Conservation (phyloP, 2,888 invertebrate genomes). For the Drosophila demipolita region DNA sequence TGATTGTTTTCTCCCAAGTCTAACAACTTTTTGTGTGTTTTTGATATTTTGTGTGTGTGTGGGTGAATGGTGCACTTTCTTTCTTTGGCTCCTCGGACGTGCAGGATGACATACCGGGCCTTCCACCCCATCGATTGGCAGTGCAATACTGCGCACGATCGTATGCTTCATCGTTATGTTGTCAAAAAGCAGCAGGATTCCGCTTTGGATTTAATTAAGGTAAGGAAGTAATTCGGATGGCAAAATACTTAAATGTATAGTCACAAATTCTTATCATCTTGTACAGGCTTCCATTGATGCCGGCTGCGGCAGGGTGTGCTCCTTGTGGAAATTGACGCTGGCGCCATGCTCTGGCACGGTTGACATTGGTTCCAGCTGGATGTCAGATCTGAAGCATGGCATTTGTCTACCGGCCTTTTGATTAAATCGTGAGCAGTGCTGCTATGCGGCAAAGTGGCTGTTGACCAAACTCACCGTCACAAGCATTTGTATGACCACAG, state of each 20-base stretch:
- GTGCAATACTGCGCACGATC: conserved; percentile 97
- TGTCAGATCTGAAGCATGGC: conserved; percentile 99
- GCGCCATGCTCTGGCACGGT: conserved; percentile 96
- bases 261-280: background rate
- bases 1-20: conserved; percentile 57
- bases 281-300: conserved; percentile 95
- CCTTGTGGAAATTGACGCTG: conserved; percentile 96
- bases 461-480: conserved; percentile 90
- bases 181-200: conserved; percentile 96
- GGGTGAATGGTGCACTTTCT: conserved; percentile 76
- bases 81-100: conserved; percentile 86
- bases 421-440: conserved; percentile 98
- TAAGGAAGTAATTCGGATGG: background rate
- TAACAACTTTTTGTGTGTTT: conserved; percentile 60
- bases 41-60: conserved; percentile 31
- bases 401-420: conserved; percentile 99
- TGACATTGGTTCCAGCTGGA: conserved; percentile 98
- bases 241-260: background rate
- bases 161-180: conserved; percentile 98
- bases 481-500: conserved; percentile 95
- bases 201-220: conserved; percentile 94
- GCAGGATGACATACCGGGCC: conserved; percentile 92
- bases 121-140: conserved; percentile 99
- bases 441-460: conserved; percentile 97
- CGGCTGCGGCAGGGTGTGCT: conserved; percentile 99